These are phyloP conservation scores for Accipiter cooperii DNA, from an alignment of 2,113 vertebrate species.

Conservation along the genomic window DNA sequence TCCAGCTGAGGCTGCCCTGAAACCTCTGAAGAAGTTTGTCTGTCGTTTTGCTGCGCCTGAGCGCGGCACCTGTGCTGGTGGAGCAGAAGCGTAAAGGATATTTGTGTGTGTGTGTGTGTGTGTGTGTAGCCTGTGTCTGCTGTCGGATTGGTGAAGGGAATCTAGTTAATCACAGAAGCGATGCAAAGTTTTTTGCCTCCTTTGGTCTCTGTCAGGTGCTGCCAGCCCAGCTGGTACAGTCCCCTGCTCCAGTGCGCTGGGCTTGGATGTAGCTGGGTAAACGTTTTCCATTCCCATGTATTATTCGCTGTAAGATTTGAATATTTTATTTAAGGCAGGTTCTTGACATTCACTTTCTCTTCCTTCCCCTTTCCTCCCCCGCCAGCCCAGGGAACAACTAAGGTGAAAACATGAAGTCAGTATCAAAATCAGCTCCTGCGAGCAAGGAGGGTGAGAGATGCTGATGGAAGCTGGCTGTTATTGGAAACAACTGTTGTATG, in stretches of 20 bases:
- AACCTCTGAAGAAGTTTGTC: not conserved
- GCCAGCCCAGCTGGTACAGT: not conserved
- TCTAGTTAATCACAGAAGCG: not conserved
- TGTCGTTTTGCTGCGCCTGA: not conserved
- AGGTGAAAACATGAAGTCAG: not conserved
- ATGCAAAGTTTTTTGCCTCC: not conserved
- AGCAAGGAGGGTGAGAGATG: not conserved
- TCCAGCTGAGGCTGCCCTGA: not conserved
- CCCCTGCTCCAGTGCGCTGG: not conserved
- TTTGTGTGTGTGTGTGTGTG: too few relatives aligned
- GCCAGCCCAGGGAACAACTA: not conserved
- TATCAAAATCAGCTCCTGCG: not conserved
- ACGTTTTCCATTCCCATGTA: not conserved
- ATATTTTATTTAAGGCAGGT: not conserved
- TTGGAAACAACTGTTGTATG: not conserved
- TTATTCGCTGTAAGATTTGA: not conserved
- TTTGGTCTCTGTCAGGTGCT: not conserved
- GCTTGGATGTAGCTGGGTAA: not conserved
- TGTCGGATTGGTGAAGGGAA: not conserved
- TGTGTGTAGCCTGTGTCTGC: not conserved
- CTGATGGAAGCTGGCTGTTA: not conserved
- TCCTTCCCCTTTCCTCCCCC: not conserved
- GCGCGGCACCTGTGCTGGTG: rapidly evolving
- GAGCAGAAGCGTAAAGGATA: not conserved
- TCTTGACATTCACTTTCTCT: not conserved